These are phyloP conservation scores for Fundulus diaphanus DNA, from an alignment of 2,797 vertebrate genomes.

Conservation along the genomic window DNA sequence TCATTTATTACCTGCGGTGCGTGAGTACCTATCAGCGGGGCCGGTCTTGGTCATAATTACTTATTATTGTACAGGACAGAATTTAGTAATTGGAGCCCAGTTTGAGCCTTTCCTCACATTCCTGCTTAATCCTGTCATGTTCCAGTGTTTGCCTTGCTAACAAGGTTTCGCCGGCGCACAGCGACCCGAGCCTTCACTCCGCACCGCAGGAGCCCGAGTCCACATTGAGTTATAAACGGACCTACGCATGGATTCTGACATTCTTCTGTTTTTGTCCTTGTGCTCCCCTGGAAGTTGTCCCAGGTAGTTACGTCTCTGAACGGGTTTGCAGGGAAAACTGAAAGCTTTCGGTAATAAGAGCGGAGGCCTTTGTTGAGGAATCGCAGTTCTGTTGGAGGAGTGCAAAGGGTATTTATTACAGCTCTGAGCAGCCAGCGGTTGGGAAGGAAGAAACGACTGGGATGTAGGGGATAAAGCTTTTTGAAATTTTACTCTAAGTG, in stretches of 20 bases:
- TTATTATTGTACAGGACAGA: constrained; percentile 60
- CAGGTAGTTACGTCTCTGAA: constrained; percentile 64
- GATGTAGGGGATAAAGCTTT: constrained; percentile 62
- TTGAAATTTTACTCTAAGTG: constrained; percentile 72
- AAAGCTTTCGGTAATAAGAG: constrained; percentile 41
- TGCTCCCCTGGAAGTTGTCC: constrained; percentile 58
- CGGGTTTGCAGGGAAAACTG: constrained; percentile 47
- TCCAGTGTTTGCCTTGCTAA: constrained; percentile 74
- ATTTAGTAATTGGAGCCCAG: constrained; percentile 30
- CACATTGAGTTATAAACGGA: constrained; percentile 71
- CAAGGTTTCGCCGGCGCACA: constrained; percentile 61
- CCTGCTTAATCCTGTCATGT: constrained; percentile 69
- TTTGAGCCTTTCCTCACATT: constrained; percentile 57
- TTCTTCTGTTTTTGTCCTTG: constrained; percentile 50
- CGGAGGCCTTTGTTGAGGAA: constrained; percentile 11
- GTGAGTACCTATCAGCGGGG: constrained; percentile 36
- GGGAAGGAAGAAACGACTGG: constrained; percentile 43
- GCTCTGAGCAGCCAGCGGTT: constrained; percentile 36
- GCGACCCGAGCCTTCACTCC: constrained; percentile 45
- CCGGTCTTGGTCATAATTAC: constrained; percentile 58
- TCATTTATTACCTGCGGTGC: constrained; percentile 14
- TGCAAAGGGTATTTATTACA: constrained; percentile 60
- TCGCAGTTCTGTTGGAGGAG: constrained; percentile 39
- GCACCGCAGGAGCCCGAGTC: constrained; percentile 51
- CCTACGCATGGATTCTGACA: constrained; percentile 67